Evolutionary conservation across 2,888 invertebrate species (phyloP).

Genomic region (Drosophila lacicola): DNA sequence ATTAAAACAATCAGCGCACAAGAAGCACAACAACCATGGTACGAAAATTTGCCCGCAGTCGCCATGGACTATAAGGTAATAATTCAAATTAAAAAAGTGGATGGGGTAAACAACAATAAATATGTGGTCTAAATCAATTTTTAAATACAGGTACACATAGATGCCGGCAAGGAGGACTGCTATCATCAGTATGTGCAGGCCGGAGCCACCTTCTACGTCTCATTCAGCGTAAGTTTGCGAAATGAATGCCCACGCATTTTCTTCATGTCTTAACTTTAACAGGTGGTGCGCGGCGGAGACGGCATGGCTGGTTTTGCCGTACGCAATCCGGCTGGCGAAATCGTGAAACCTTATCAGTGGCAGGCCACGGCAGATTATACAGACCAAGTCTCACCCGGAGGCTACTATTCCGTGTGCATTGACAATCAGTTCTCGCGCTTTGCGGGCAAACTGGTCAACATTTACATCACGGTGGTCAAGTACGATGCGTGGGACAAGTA

Average conservation of each 20-base stretch:
- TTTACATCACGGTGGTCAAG: slow-evolving; percentile 95
- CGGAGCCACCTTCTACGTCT: slow-evolving; percentile 96
- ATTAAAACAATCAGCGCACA: slow-evolving; percentile 65
- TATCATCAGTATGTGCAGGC: slow-evolving; percentile 97
- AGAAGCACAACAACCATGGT: slow-evolving; percentile 90
- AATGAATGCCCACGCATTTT: neutral
- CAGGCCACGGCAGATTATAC: slow-evolving; percentile 95
- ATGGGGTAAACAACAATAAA: slow-evolving; percentile 15
- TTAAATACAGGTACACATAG: slow-evolving; percentile 89
- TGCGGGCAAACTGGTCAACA: slow-evolving; percentile 94
- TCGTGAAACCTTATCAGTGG: slow-evolving; percentile 96
- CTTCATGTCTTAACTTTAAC: slow-evolving; percentile 6
- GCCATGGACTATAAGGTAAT: slow-evolving; percentile 96
- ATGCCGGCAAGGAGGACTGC: slow-evolving; percentile 97
- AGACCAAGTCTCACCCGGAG: slow-evolving; percentile 91
- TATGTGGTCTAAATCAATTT: neutral
- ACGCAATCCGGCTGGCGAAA: slow-evolving; percentile 92
- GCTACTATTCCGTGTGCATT: slow-evolving; percentile 95
- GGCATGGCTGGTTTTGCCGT: slow-evolving; percentile 97
- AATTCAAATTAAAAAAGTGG: neutral
- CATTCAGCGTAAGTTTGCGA: slow-evolving; percentile 92
- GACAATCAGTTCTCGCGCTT: slow-evolving; percentile 97
- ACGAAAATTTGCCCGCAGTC: slow-evolving; percentile 94
- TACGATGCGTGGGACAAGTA: slow-evolving; percentile 97
- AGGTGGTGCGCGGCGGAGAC: slow-evolving; percentile 97